phyloP scores from a whole-genome alignment of 2,113 vertebrate genomes.

The Nerophis ophidion region DNA sequence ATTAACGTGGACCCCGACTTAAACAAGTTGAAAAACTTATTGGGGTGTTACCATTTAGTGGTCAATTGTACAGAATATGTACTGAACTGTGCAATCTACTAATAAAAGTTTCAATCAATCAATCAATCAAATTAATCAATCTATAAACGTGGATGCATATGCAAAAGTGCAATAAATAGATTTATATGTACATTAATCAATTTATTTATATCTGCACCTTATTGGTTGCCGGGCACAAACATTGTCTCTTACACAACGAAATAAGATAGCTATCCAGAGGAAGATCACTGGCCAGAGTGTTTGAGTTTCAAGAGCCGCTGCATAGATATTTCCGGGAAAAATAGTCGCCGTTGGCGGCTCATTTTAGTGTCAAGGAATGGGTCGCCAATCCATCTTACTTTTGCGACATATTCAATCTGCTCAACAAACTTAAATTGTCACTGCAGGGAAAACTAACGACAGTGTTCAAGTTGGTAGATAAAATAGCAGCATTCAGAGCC shows the following conservation, averaged over 20 bases:
- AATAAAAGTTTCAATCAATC: no score
- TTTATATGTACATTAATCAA: no score
- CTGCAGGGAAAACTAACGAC: slow-evolving; percentile 1
- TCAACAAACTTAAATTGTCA: slow-evolving; percentile 5
- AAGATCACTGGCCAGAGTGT: background rate
- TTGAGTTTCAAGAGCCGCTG: background rate
- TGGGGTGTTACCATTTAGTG: no score
- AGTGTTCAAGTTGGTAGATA: slow-evolving; percentile 24
- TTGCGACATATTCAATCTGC: slow-evolving; percentile 15
- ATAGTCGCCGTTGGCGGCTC: background rate
- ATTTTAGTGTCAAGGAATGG: background rate
- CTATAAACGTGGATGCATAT: no score
- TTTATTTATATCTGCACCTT: no score
- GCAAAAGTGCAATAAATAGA: no score
- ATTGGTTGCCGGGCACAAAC: no score
- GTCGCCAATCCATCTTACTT: slow-evolving; percentile 1
- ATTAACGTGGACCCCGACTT: no score
- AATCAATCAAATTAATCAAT: no score
- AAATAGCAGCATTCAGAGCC: slow-evolving; percentile 15
- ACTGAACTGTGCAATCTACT: no score
- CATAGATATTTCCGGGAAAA: slow-evolving; percentile 11
- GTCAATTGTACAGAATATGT: no score
- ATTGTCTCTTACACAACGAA: background rate
- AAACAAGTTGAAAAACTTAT: no score
- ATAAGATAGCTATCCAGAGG: background rate